phyloP scores from a whole-genome alignment of 2,888 invertebrate species.

The Papilio elwesi region DNA sequence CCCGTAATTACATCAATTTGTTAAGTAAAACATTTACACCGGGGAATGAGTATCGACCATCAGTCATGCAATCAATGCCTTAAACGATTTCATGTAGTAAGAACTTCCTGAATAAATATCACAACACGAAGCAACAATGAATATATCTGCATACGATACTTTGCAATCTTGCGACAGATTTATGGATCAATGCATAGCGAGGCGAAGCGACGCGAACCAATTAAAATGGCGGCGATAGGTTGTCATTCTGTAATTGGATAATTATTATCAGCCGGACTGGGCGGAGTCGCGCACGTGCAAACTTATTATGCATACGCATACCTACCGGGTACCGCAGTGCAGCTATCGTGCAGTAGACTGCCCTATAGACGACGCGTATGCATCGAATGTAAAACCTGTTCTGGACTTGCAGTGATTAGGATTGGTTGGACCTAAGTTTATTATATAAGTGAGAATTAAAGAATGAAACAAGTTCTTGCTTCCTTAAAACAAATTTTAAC shows the following conservation, averaged over 20 bases:
- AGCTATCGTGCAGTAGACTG: constrained; percentile 20
- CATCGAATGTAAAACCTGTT: constrained; percentile 30
- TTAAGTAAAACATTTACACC: constrained; percentile 1
- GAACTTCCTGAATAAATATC: constrained; percentile 21
- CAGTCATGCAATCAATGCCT: not conserved
- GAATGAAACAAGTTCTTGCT: not conserved
- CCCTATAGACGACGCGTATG: constrained; percentile 17
- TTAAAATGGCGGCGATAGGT: constrained; percentile 78
- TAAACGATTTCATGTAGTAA: constrained; percentile 7
- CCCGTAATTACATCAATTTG: not conserved
- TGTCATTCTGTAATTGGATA: constrained; percentile 82
- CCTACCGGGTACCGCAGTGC: constrained; percentile 38
- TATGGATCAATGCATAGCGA: constrained; percentile 65
- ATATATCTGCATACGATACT: constrained; percentile 32
- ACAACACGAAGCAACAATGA: constrained; percentile 17
- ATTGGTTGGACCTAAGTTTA: constrained; percentile 4
- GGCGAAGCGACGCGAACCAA: constrained; percentile 63
- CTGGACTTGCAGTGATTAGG: constrained; percentile 14
- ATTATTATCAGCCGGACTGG: constrained; percentile 75
- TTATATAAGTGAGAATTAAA: constrained; percentile 13
- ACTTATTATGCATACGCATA: constrained; percentile 40
- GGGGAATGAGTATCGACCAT: not conserved
- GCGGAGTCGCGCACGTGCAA: constrained; percentile 68
- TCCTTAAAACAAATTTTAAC: not conserved
- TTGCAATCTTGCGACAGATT: constrained; percentile 49